Conservation (phyloP, 2,113 vertebrate species). For the Thomomys bottae region DNA sequence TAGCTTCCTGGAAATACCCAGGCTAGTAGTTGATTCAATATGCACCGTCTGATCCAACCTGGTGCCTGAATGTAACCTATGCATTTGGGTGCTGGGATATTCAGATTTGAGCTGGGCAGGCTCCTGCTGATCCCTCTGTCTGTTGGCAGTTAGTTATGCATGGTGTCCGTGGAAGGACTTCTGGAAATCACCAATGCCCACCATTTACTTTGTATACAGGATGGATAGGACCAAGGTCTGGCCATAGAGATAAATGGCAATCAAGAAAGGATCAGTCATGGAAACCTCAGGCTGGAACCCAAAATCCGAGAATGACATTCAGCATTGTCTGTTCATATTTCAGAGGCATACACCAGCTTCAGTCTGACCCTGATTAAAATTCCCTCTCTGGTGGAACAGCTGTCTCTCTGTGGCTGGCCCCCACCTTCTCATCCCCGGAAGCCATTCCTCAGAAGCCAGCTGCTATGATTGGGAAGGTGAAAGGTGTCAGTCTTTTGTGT, state of each 20-base stretch:
- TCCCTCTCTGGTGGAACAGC: conserved; percentile 63
- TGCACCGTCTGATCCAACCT: neutral
- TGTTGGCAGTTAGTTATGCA: too few relatives aligned
- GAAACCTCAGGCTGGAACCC: neutral
- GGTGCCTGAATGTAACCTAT: neutral
- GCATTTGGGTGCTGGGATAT: neutral
- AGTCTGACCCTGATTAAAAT: conserved; percentile 5
- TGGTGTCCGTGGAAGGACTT: neutral
- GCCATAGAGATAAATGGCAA: too few relatives aligned
- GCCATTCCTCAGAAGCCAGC: conserved; percentile 64
- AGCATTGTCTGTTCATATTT: neutral
- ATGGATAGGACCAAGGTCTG: neutral
- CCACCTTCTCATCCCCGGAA: conserved; percentile 53
- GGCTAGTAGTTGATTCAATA: neutral
- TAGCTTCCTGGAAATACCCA: neutral
- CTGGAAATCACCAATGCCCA: neutral
- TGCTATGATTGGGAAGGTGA: conserved; percentile 60
- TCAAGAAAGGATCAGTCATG: neutral
- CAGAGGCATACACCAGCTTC: neutral
- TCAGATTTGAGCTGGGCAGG: neutral
- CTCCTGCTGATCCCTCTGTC: too few relatives aligned
- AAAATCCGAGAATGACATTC: neutral
- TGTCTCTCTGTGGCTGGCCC: conserved; percentile 9
- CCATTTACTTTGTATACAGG: neutral
- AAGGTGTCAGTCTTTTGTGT: conserved; percentile 50